Conservation (phyloP, 2,113 vertebrate genomes). For the Suricata suricatta region DNA sequence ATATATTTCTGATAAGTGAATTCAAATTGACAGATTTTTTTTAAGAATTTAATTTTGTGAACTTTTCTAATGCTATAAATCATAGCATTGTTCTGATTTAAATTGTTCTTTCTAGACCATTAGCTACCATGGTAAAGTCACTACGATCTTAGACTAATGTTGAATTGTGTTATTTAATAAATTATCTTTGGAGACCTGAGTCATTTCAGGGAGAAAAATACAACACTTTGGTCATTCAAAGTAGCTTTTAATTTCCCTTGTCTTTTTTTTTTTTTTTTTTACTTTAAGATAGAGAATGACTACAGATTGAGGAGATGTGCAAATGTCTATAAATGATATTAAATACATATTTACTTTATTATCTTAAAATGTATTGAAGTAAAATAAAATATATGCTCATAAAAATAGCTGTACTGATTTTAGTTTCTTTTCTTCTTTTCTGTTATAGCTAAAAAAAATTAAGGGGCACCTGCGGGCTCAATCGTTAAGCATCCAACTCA, state of each 20-base stretch:
- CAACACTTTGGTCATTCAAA: neutral
- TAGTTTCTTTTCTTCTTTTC: neutral
- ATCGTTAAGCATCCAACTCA: too few relatives aligned
- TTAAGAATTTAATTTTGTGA: neutral
- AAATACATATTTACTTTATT: neutral
- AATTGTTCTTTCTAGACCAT: neutral
- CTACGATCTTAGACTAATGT: constrained; percentile 15
- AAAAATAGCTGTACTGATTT: neutral
- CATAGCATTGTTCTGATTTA: neutral
- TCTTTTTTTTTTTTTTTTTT: neutral
- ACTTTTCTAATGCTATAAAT: neutral
- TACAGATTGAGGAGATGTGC: neutral
- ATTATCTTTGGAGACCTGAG: neutral
- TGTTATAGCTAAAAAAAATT: too few relatives aligned
- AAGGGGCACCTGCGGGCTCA: too few relatives aligned
- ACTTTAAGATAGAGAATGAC: constrained; percentile 7
- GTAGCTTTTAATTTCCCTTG: neutral
- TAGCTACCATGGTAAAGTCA: neutral
- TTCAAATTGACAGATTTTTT: neutral
- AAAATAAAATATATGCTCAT: neutral
- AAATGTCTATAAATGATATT: constrained; percentile 1
- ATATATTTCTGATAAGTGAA: constrained; percentile 41
- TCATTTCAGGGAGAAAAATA: neutral
- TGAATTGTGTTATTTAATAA: constrained; percentile 24
- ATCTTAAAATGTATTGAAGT: neutral